A percentile compares a stretch with the other conserved stretches of the same genome.
phyloP scores from a whole-genome alignment of 2,797 vertebrate species.

The Phataginus tricuspis region DNA sequence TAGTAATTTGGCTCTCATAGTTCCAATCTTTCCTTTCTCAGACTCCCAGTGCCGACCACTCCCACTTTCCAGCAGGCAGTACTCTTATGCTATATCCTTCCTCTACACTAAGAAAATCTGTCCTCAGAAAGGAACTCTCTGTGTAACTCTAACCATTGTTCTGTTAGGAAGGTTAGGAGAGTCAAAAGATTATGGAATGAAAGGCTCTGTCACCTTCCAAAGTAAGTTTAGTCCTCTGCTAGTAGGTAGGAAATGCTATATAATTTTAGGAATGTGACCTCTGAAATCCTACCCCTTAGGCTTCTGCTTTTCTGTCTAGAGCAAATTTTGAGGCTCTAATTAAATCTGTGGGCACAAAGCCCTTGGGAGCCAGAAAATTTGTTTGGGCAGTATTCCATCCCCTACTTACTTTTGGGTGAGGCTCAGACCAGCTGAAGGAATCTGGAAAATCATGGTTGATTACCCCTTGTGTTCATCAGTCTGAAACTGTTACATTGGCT shows the following conservation, averaged over 20 bases:
- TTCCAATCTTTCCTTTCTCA: background rate
- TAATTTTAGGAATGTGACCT: slow-evolving; percentile 20
- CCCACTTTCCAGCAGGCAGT: background rate
- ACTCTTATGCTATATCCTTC: background rate
- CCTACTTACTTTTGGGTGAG: slow-evolving; percentile 44
- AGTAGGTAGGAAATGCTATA: slow-evolving; percentile 1
- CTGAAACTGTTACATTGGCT: slow-evolving; percentile 54
- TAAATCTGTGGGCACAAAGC: slow-evolving; percentile 14
- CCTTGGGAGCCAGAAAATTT: background rate
- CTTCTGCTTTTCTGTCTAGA: slow-evolving; percentile 39
- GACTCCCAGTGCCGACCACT: background rate
- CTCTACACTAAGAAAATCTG: slow-evolving; percentile 15
- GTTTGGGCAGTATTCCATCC: slow-evolving; percentile 23
- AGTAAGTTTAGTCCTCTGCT: slow-evolving; percentile 52
- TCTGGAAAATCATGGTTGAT: slow-evolving; percentile 66
- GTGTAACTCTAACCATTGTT: background rate
- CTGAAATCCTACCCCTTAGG: background rate
- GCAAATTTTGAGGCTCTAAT: background rate
- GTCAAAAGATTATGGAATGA: slow-evolving; percentile 25
- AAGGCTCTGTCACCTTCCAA: slow-evolving; percentile 21
- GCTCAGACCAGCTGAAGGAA: background rate
- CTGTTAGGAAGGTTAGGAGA: slow-evolving; percentile 21
- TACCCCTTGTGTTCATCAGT: slow-evolving; percentile 54
- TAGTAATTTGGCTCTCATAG: slow-evolving; percentile 32
- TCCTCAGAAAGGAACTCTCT: slow-evolving; percentile 27